Percentiles rank a stretch among this genome's conserved stretches.
These are phyloP conservation scores for Leucophenga montana DNA, from an alignment of 2,888 invertebrate genomes.

Conservation along the genomic window DNA sequence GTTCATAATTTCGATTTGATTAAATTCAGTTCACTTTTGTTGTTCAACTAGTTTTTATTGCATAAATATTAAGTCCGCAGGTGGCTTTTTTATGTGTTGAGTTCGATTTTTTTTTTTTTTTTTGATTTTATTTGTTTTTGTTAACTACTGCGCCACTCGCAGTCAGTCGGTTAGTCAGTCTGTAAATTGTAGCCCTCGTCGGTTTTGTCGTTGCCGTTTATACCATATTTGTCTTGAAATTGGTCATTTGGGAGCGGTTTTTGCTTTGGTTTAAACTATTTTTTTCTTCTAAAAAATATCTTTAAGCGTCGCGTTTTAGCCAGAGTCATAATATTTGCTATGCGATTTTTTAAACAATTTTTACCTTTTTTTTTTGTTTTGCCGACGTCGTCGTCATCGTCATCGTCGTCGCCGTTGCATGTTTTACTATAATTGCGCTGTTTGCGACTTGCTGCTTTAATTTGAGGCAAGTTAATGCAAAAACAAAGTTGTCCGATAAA, in stretches of 20 bases:
- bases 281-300: not conserved
- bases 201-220: not conserved
- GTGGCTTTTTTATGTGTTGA: constrained; percentile 10
- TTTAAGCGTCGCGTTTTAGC: not conserved
- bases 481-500: too few relatives aligned
- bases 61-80: constrained; percentile 18
- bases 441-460: too few relatives aligned
- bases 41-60: constrained; percentile 21
- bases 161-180: not conserved
- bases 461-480: too few relatives aligned
- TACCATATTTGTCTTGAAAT: constrained; percentile 12
- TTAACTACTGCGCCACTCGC: not conserved
- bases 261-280: not conserved
- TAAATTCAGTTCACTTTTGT: not conserved
- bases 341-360: constrained; percentile 3
- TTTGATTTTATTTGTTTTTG: not conserved
- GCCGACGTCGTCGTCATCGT: too few relatives aligned
- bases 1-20: not conserved
- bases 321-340: constrained; percentile 9
- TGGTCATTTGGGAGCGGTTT: constrained; percentile 31
- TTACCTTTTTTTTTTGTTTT: not conserved
- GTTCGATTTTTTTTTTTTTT: not conserved
- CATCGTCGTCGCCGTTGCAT: not conserved
- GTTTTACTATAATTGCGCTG: constrained; percentile 23
- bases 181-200: not conserved